Conservation (phyloP, 1,140 invertebrate genomes). For the Calycopis cecrops region DNA sequence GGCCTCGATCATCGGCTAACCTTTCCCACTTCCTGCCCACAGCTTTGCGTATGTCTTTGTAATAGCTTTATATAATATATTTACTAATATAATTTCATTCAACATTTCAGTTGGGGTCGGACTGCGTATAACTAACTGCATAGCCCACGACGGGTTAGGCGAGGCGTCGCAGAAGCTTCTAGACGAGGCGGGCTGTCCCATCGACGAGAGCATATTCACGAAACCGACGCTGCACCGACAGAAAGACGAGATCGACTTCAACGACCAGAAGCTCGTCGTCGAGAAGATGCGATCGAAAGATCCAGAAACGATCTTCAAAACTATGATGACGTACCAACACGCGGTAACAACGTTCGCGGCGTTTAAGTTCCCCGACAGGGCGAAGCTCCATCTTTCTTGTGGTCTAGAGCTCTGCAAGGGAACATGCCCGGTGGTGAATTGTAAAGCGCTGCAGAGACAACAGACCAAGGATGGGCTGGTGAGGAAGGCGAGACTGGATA, state of each 20-base stretch:
- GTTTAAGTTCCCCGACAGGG: conserved; percentile 87
- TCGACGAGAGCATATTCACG: conserved; percentile 80
- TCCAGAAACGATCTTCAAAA: conserved; percentile 55
- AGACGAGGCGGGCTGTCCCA: conserved; percentile 82
- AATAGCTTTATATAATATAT: background rate
- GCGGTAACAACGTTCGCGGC: conserved; percentile 82
- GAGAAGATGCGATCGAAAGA: conserved; percentile 46
- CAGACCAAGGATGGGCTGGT: conserved; percentile 64
- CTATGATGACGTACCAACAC: conserved; percentile 77
- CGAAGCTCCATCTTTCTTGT: conserved; percentile 82
- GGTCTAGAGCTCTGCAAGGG: conserved; percentile 80
- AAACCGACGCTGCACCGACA: conserved; percentile 59
- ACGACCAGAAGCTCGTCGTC: conserved; percentile 42
- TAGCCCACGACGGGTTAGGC: conserved; percentile 83
- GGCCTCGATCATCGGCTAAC: too few species aligned
- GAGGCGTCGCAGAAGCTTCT: conserved; percentile 81
- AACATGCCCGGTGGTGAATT: conserved; percentile 77
- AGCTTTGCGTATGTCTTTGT: too few species aligned
- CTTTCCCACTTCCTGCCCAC: too few species aligned
- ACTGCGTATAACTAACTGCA: conserved; percentile 82
- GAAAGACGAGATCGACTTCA: conserved; percentile 54
- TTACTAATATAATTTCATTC: background rate
- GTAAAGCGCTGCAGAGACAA: conserved; percentile 59
- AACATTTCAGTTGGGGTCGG: conserved; percentile 78
- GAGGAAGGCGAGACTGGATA: conserved; percentile 64